Percentiles rank a stretch among this genome's conserved stretches.
These are phyloP conservation scores for Argyresthia goedartella DNA, from an alignment of 2,888 invertebrate species.

Conservation along the genomic window DNA sequence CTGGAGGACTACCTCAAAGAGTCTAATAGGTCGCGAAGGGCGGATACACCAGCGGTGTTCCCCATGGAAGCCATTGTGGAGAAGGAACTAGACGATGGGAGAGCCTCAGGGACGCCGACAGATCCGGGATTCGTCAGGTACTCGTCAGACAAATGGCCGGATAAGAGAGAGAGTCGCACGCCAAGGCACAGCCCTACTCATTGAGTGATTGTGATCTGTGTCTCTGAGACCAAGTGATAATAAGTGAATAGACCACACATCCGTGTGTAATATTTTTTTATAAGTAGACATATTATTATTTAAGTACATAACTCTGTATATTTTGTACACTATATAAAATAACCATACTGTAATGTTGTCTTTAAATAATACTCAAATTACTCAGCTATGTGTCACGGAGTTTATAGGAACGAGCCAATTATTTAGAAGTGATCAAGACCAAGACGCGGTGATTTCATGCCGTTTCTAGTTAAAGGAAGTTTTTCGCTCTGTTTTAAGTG, in stretches of 20 bases:
- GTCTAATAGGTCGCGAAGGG: slow-evolving; percentile 39
- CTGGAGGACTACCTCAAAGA: slow-evolving; percentile 58
- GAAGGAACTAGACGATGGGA: slow-evolving; percentile 41
- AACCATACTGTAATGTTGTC: no score
- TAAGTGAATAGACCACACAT: background rate
- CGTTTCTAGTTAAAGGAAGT: slow-evolving; percentile 40
- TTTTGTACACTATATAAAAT: no score
- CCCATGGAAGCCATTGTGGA: slow-evolving; percentile 69
- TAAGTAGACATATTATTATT: no score
- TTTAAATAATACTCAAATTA: no score
- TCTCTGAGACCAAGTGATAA: background rate
- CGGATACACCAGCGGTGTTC: slow-evolving; percentile 54
- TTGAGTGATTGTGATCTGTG: slow-evolving; percentile 7
- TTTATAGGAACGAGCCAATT: background rate
- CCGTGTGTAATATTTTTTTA: no score
- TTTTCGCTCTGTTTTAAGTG: slow-evolving; percentile 47
- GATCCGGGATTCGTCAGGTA: slow-evolving; percentile 83
- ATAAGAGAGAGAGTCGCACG: slow-evolving; percentile 64
- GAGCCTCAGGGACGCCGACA: slow-evolving; percentile 75
- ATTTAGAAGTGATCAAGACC: background rate
- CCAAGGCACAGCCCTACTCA: slow-evolving; percentile 69
- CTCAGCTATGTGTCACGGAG: no score
- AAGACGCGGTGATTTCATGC: slow-evolving; percentile 19
- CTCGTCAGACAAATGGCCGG: slow-evolving; percentile 78
- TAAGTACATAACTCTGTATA: no score